A percentile compares a stretch with the other conserved stretches of the same genome.
These are phyloP conservation scores for Pilophorus perplexus DNA, from an alignment of 2,888 invertebrate species.

Conservation along the genomic window DNA sequence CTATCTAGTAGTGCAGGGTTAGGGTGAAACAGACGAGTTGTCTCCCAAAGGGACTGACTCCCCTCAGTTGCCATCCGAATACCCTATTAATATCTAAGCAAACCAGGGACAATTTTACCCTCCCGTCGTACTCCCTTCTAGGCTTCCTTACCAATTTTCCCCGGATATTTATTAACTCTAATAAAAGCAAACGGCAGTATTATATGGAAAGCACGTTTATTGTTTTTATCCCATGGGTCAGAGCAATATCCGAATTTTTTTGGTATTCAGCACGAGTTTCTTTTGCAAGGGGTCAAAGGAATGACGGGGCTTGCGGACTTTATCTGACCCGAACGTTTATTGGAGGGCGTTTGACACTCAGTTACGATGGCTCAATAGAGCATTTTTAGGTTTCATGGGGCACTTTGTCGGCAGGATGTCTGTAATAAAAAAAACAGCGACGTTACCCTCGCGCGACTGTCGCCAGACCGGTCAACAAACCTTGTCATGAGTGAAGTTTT, in stretches of 20 bases:
- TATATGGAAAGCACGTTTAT: conserved; percentile 42
- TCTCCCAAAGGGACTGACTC: conserved; percentile 17
- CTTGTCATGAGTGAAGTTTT: too few relatives aligned
- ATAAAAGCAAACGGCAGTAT: conserved; percentile 40
- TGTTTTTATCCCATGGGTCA: conserved; percentile 32
- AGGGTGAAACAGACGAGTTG: conserved; percentile 23
- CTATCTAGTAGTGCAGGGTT: background rate
- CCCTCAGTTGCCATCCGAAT: conserved; percentile 6
- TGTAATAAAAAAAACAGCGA: too few relatives aligned
- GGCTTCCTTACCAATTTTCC: conserved; percentile 28
- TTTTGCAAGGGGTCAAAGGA: conserved; percentile 4
- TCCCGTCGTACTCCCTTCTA: background rate
- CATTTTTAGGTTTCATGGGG: too few relatives aligned
- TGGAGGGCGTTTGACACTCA: conserved; percentile 28
- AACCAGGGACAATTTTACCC: conserved; percentile 35
- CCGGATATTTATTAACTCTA: conserved; percentile 41
- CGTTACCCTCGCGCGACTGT: too few relatives aligned
- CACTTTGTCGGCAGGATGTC: too few relatives aligned
- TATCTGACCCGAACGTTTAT: conserved; percentile 26
- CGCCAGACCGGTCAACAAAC: too few relatives aligned
- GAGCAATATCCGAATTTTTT: conserved; percentile 14
- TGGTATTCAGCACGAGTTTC: conserved; percentile 35
- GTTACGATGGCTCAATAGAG: conserved; percentile 20
- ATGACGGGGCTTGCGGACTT: conserved; percentile 14
- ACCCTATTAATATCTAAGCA: conserved; percentile 41